These are phyloP conservation scores for Pitta sordida DNA, from an alignment of 2,113 vertebrate species.

Conservation along the genomic window DNA sequence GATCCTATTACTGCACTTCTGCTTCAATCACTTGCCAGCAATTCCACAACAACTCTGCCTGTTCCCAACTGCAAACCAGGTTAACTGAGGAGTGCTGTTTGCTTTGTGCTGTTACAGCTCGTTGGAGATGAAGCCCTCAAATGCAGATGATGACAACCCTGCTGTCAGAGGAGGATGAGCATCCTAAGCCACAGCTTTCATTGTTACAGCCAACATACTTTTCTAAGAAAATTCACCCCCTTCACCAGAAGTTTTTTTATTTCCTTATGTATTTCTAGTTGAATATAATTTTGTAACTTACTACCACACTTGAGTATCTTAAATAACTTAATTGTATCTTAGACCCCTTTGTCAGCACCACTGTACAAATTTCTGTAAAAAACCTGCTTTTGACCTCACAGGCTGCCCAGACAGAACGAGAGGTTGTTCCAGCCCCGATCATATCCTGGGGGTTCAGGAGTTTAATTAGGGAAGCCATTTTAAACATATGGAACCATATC, in stretches of 20 bases:
- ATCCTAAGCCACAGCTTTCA: background rate
- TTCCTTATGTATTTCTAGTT: background rate
- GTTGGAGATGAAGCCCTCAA: background rate
- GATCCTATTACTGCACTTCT: slow-evolving; percentile 32
- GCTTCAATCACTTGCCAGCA: background rate
- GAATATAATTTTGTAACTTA: background rate
- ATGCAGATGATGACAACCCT: background rate
- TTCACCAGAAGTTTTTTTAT: background rate
- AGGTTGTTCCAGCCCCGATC: background rate
- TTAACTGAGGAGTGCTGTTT: background rate
- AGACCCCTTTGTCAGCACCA: background rate
- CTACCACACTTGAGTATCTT: background rate
- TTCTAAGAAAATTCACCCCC: background rate
- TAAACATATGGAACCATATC: background rate
- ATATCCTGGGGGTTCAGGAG: background rate
- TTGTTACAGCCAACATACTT: background rate
- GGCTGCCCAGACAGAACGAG: background rate
- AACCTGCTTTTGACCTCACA: background rate
- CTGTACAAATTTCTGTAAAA: background rate
- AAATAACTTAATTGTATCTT: background rate
- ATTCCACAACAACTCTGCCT: background rate
- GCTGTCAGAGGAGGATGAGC: background rate
- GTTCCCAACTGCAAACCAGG: background rate
- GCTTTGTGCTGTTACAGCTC: background rate
- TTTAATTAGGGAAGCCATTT: background rate